A percentile compares a stretch with the other conserved stretches of the same genome.
phyloP scores from a whole-genome alignment of 2,797 vertebrate genomes.

The Gobio occitaniae region DNA sequence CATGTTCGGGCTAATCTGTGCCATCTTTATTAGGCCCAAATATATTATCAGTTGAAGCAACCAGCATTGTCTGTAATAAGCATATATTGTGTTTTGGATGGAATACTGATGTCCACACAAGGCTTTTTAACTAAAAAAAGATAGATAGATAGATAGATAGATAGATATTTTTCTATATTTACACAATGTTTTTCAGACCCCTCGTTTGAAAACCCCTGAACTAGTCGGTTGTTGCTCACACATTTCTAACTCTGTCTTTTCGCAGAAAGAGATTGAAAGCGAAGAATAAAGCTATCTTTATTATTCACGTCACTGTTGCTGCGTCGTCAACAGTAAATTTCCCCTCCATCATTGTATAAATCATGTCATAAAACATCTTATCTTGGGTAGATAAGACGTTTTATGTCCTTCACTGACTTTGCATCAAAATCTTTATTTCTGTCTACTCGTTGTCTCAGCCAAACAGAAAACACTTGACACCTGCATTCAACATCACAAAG shows the following conservation, averaged over 20 bases:
- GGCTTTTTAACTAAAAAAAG: not conserved
- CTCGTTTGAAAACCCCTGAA: not conserved
- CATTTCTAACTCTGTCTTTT: conserved; percentile 22
- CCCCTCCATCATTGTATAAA: conserved; percentile 54
- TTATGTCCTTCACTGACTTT: conserved; percentile 51
- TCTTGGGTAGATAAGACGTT: conserved; percentile 10
- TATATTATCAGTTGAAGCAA: conserved; percentile 25
- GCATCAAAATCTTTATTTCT: conserved; percentile 55
- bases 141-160: too few relatives aligned
- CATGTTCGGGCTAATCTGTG: conserved; percentile 20
- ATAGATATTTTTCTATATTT: too few relatives aligned
- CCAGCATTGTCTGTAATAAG: not conserved
- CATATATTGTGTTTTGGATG: not conserved
- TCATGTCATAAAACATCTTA: conserved; percentile 51
- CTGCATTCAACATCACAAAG: conserved; percentile 54
- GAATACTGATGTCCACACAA: not conserved
- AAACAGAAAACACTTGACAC: conserved; percentile 51
- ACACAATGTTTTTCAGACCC: not conserved
- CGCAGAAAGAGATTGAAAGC: conserved; percentile 42
- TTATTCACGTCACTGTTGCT: conserved; percentile 50
- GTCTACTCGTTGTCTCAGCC: conserved; percentile 48
- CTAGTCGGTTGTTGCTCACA: not conserved
- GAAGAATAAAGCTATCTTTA: conserved; percentile 47
- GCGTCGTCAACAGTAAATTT: conserved; percentile 47
- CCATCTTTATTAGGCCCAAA: conserved; percentile 31